These are phyloP conservation scores for Thereva nobilitata DNA, from an alignment of 2,888 invertebrate species.

Conservation along the genomic window DNA sequence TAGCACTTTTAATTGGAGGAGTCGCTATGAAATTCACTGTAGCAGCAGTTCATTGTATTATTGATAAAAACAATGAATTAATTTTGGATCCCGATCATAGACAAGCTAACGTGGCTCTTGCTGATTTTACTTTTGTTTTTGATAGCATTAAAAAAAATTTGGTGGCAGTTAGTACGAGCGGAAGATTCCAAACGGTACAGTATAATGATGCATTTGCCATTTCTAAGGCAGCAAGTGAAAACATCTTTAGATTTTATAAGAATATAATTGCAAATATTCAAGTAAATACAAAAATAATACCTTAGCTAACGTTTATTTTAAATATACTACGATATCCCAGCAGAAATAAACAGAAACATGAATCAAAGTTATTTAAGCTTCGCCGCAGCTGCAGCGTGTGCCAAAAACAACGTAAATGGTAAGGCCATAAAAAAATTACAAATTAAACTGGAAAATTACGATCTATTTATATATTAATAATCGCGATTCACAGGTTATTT, in stretches of 20 bases:
- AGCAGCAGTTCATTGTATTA: slow-evolving; percentile 76
- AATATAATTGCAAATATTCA: slow-evolving; percentile 47
- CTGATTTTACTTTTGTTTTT: slow-evolving; percentile 74
- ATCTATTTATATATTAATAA: too few relatives aligned
- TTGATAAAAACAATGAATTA: slow-evolving; percentile 65
- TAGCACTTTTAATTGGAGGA: slow-evolving; percentile 81
- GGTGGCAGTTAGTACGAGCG: slow-evolving; percentile 70
- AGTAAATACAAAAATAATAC: too few relatives aligned
- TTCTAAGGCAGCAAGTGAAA: slow-evolving; percentile 68
- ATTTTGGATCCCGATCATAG: slow-evolving; percentile 67
- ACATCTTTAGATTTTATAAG: slow-evolving; percentile 75
- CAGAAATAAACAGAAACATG: too few relatives aligned
- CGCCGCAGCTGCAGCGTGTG: too few relatives aligned
- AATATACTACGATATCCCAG: too few relatives aligned
- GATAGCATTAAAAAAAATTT: slow-evolving; percentile 67
- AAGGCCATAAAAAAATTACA: too few relatives aligned
- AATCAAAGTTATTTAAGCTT: too few relatives aligned
- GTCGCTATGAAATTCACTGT: slow-evolving; percentile 81
- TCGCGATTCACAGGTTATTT: too few relatives aligned
- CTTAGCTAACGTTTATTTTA: too few relatives aligned
- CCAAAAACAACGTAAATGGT: too few relatives aligned
- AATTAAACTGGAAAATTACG: too few relatives aligned
- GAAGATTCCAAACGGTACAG: slow-evolving; percentile 68
- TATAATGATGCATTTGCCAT: slow-evolving; percentile 69
- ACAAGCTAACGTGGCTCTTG: slow-evolving; percentile 62